These are phyloP conservation scores for Torymus aiolomorphi DNA, from an alignment of 2,888 invertebrate genomes.

Conservation along the genomic window DNA sequence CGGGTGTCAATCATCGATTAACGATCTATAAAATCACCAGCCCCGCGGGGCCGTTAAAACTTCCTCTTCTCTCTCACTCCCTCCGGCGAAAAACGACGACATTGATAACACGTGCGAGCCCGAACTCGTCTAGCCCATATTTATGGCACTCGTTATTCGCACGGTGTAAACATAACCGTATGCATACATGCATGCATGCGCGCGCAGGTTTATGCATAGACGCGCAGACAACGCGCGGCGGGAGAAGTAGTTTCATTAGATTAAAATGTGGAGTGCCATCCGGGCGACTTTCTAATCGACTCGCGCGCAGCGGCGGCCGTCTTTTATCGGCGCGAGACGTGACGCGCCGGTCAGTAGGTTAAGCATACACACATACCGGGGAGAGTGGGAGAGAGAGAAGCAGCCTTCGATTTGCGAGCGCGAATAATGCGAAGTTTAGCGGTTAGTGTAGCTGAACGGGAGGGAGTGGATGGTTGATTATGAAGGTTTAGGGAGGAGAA, in stretches of 20 bases:
- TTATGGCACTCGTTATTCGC: slow-evolving; percentile 56
- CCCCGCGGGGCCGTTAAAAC: slow-evolving; percentile 29
- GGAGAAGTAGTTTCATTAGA: slow-evolving; percentile 38
- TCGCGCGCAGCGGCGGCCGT: slow-evolving; percentile 37
- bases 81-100: slow-evolving; percentile 19
- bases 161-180: slow-evolving; percentile 47
- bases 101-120: slow-evolving; percentile 42
- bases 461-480: too few species aligned
- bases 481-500: too few species aligned
- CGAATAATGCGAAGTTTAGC: too few species aligned
- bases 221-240: neutral
- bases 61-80: neutral
- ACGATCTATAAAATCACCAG: slow-evolving; percentile 46
- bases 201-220: neutral
- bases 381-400: neutral
- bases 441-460: too few species aligned
- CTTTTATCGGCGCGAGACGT: slow-evolving; percentile 60
- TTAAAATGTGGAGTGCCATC: slow-evolving; percentile 57
- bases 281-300: slow-evolving; percentile 60
- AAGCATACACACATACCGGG: slow-evolving; percentile 57
- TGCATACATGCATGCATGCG: neutral
- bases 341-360: slow-evolving; percentile 72
- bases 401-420: neutral
- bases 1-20: slow-evolving; percentile 53
- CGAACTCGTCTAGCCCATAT: slow-evolving; percentile 50